Conservation (phyloP, 2,113 vertebrate species). For the Pollachius pollachius region DNA sequence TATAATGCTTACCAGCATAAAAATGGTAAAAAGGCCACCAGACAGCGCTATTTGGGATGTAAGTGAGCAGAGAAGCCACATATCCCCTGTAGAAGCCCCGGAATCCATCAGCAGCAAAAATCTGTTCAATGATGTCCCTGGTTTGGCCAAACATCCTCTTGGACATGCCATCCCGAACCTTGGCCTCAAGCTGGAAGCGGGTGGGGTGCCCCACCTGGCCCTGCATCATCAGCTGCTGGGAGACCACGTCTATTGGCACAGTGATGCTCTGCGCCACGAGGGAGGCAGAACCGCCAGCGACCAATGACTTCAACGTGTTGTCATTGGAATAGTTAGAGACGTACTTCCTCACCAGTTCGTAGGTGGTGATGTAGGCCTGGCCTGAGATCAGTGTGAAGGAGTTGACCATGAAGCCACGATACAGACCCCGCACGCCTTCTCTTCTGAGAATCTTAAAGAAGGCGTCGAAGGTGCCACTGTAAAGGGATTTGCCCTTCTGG, state of each 20-base stretch:
- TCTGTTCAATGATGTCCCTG: slow-evolving; percentile 87
- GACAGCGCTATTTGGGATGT: slow-evolving; percentile 95
- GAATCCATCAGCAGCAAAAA: slow-evolving; percentile 86
- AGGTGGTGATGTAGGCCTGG: slow-evolving; percentile 97
- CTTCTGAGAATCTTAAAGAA: slow-evolving; percentile 88
- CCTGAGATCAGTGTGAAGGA: slow-evolving; percentile 94
- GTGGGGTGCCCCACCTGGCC: slow-evolving; percentile 84
- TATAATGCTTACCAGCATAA: slow-evolving; percentile 81
- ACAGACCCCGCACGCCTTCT: slow-evolving; percentile 84
- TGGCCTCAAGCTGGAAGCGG: slow-evolving; percentile 78
- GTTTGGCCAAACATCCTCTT: slow-evolving; percentile 86
- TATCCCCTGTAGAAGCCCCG: slow-evolving; percentile 96
- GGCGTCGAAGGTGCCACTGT: slow-evolving; percentile 90
- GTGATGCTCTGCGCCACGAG: slow-evolving; percentile 98
- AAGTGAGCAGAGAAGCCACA: slow-evolving; percentile 91
- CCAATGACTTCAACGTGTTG: slow-evolving; percentile 90
- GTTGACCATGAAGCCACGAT: slow-evolving; percentile 95
- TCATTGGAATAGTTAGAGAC: slow-evolving; percentile 83
- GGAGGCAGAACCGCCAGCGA: slow-evolving; percentile 90
- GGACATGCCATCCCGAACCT: slow-evolving; percentile 36
- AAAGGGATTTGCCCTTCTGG: slow-evolving; percentile 90
- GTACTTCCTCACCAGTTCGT: slow-evolving; percentile 92
- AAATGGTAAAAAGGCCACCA: slow-evolving; percentile 99
- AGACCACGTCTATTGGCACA: slow-evolving; percentile 92
- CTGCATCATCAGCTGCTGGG: slow-evolving; percentile 99